A percentile compares a stretch with the other conserved stretches of the same genome.
These are phyloP conservation scores for Sminthurinus aureus DNA, from an alignment of 2,888 invertebrate species.

Conservation along the genomic window DNA sequence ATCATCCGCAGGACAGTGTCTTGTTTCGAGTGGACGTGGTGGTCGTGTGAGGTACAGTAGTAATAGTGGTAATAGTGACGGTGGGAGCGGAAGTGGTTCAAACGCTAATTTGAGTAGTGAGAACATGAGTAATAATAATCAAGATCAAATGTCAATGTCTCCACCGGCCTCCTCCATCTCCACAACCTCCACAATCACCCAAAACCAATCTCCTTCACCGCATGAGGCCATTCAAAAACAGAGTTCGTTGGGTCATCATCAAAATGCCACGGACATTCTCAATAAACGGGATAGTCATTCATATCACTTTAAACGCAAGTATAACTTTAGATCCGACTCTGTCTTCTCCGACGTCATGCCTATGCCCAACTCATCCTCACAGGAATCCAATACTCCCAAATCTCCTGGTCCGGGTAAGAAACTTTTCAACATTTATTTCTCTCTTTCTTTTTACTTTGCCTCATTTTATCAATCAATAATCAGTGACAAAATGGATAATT, in stretches of 20 bases:
- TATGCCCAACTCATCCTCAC: conserved; percentile 47
- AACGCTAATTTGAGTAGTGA: conserved; percentile 22
- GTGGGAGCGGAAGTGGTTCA: conserved; percentile 17
- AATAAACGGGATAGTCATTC: conserved; percentile 48
- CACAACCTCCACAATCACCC: background rate
- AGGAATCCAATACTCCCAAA: conserved; percentile 13
- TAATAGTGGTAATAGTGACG: background rate
- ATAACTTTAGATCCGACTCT: conserved; percentile 59
- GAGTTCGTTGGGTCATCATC: conserved; percentile 14
- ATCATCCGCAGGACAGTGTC: conserved; percentile 27
- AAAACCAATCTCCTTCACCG: no score
- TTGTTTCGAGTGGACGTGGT: background rate
- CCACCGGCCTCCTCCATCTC: conserved; percentile 7
- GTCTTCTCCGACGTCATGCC: conserved; percentile 60
- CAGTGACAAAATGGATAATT: background rate
- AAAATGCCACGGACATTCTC: conserved; percentile 37
- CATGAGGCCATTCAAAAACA: conserved; percentile 28
- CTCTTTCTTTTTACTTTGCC: background rate
- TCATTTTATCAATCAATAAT: conserved; percentile 11
- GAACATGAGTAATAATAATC: conserved; percentile 13
- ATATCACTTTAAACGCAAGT: conserved; percentile 59
- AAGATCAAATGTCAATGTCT: conserved; percentile 3
- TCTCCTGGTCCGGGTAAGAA: conserved; percentile 24
- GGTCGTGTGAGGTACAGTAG: conserved; percentile 25
- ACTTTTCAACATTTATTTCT: background rate